Base-by-base conservation (phyloP, 1,140 invertebrate genomes). In the Anadara kagoshimensis region DNA sequence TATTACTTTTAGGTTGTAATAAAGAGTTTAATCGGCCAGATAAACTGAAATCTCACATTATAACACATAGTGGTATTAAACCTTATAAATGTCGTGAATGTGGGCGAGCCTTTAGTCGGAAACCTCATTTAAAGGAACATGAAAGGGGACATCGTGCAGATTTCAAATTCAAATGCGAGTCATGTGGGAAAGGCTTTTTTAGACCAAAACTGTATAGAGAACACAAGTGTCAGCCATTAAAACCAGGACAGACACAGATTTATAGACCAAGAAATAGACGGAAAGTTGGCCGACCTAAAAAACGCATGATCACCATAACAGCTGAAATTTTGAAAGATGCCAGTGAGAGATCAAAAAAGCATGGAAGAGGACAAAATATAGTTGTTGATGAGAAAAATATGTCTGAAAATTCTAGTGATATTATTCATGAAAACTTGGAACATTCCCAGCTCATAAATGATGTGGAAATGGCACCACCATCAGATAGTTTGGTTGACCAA, bases 21-120 rank as follows among this genome's bases (percentile, higher is more conserved):
- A 93, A 92, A 81, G 93, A 93, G 83, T 94, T 94, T 79, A 93
- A 90, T 72, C 73, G 91, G 62, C 88, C 90, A 49, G 91, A 92
- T 85, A 91, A 89, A 76, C 77, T 90, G 45, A 90, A 90, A 73
- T 85, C 89, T 8, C 86, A 89, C 81, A 87, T 89, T 51, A 81
- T 89, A 18, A 83, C 87, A 3, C 88, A 89, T 76, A 89, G 86
- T 76, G 90, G 90, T 18, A 71, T 88, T 16, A 92, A 92, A 77
- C 90, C 91, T 11, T 91, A 90, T 73, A 85, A 88, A 20, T 94
- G 93, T 79, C 61, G 80, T 18, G 85, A 88, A 12, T 94, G 93
- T 78, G 87, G 90, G 10, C 92, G 92, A 78, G 88, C 87, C 18
- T 93, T 93, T 83, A 82, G 84, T 51, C 73, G 88, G 0, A 76